Conservation (phyloP, 2,113 vertebrate genomes). For the Dasypus novemcinctus region DNA sequence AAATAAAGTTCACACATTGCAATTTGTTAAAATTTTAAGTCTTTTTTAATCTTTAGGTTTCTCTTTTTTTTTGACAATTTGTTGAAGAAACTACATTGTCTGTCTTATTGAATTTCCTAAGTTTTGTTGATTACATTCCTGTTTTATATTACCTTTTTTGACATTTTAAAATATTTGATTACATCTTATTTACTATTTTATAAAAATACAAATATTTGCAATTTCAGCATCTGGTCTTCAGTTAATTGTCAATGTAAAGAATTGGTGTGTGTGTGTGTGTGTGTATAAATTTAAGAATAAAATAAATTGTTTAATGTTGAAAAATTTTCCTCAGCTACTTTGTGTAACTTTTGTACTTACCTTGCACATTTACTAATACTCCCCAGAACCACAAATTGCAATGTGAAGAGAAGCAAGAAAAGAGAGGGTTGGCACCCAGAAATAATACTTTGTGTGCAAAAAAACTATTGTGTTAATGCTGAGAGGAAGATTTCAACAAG, state of each 20-base stretch:
- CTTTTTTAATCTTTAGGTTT: not conserved
- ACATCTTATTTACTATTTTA: not conserved
- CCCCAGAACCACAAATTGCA: not conserved
- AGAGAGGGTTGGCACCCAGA: not conserved
- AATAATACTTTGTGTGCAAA: not conserved
- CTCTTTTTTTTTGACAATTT: not conserved
- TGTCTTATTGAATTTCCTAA: not conserved
- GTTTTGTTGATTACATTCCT: not conserved
- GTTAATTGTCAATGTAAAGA: not conserved
- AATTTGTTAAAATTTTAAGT: not conserved
- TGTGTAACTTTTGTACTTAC: not conserved
- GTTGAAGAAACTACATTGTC: not conserved
- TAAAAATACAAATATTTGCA: not conserved
- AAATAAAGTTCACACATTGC: not conserved
- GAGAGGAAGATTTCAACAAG: not conserved
- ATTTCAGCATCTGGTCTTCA: not conserved
- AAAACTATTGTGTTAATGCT: not conserved
- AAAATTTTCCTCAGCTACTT: not conserved
- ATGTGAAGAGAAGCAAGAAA: not conserved
- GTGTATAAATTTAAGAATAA: slow-evolving; percentile 16
- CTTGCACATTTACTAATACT: not conserved
- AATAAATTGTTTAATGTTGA: not conserved
- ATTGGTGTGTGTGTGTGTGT: not conserved
- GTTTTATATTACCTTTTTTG: not conserved
- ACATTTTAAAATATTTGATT: not conserved